Percentiles rank a stretch among this genome's conserved stretches.
Conservation (phyloP, 2,797 vertebrate species). For the Acanthornis magna region DNA sequence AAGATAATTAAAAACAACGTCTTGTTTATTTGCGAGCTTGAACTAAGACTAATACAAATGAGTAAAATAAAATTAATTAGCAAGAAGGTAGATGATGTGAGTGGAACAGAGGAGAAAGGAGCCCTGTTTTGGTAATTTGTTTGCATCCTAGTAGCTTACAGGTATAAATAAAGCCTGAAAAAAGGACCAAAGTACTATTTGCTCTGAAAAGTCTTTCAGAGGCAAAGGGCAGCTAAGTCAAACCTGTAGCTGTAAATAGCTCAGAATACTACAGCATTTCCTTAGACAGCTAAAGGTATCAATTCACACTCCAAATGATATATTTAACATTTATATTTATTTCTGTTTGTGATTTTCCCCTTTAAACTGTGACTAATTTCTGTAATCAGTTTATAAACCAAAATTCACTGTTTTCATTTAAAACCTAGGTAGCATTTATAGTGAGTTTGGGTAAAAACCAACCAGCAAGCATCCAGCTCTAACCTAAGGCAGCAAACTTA, state of each 20-base stretch:
- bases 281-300: conserved; percentile 7
- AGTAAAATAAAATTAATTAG: not conserved
- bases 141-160: not conserved
- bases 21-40: not conserved
- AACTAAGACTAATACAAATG: not conserved
- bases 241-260: conserved; percentile 30
- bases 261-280: not conserved
- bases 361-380: conserved; percentile 26
- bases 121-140: not conserved
- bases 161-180: not conserved
- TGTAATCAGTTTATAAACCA: conserved; percentile 30
- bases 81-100: not conserved
- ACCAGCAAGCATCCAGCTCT: conserved; percentile 5
- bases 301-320: not conserved
- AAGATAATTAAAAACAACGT: not conserved
- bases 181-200: not conserved
- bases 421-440: conserved; percentile 30
- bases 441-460: conserved; percentile 21
- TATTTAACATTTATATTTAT: conserved; percentile 25
- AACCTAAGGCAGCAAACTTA: conserved; percentile 20
- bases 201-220: not conserved
- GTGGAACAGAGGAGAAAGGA: not conserved
- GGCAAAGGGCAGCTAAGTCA: not conserved
- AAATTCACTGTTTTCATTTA: conserved; percentile 26
- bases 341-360: not conserved